Conservation (phyloP, 2,888 invertebrate genomes). For the Heliconius ismenius region DNA sequence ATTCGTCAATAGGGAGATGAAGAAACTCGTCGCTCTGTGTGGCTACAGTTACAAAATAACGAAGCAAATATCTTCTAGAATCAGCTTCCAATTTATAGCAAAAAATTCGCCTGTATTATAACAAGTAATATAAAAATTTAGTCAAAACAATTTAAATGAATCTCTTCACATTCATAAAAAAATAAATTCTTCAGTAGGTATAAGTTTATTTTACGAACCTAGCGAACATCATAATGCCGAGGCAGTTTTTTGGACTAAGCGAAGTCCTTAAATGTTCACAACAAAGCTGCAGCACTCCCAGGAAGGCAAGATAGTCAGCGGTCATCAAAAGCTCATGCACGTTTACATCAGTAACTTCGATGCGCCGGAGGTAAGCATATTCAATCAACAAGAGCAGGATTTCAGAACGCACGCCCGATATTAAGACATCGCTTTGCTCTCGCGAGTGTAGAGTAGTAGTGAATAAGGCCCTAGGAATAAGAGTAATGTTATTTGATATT, state of each 20-base stretch:
- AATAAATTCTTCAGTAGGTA: not conserved
- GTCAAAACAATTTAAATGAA: not conserved
- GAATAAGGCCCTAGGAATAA: conserved; percentile 86
- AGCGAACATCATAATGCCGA: conserved; percentile 92
- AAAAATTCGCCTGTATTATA: conserved; percentile 83
- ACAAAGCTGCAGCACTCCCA: conserved; percentile 90
- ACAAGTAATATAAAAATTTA: conserved; percentile 35
- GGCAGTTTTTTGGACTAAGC: conserved; percentile 89
- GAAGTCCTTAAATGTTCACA: conserved; percentile 87
- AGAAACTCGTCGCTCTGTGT: conserved; percentile 88
- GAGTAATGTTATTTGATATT: too few relatives aligned
- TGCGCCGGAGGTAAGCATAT: conserved; percentile 91
- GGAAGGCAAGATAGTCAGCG: conserved; percentile 93
- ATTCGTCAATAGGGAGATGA: conserved; percentile 86
- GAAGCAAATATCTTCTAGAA: conserved; percentile 86
- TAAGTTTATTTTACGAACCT: conserved; percentile 65
- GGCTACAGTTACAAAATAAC: conserved; percentile 88
- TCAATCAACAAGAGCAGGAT: conserved; percentile 90
- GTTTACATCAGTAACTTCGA: conserved; percentile 88
- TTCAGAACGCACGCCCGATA: conserved; percentile 89
- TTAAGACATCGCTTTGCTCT: conserved; percentile 85
- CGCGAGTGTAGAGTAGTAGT: conserved; percentile 89
- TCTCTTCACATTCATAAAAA: too few relatives aligned
- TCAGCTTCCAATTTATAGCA: conserved; percentile 86
- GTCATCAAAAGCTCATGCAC: conserved; percentile 91